Percentiles rank a stretch among this genome's conserved stretches.
These are phyloP conservation scores for Siniperca chuatsi DNA, from an alignment of 2,113 vertebrate species.

Conservation along the genomic window DNA sequence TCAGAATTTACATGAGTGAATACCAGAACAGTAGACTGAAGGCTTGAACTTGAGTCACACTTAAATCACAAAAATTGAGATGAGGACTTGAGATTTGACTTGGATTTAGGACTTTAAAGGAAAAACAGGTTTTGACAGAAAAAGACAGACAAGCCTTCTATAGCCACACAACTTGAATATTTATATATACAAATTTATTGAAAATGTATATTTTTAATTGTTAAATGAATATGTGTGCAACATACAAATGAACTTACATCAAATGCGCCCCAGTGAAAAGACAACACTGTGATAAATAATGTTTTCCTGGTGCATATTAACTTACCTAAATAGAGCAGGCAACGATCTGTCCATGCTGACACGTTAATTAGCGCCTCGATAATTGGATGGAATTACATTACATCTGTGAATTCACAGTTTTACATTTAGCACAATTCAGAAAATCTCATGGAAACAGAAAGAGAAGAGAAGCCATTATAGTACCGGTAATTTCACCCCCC, in stretches of 20 bases:
- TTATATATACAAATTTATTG: too few relatives aligned
- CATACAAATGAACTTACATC: neutral
- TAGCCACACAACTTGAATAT: too few relatives aligned
- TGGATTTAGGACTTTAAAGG: neutral
- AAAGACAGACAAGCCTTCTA: too few relatives aligned
- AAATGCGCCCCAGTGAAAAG: neutral
- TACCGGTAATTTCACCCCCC: too few relatives aligned
- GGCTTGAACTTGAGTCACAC: neutral
- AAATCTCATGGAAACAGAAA: neutral
- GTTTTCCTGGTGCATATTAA: neutral
- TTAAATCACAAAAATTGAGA: too few relatives aligned
- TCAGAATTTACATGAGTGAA: neutral
- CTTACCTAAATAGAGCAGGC: conserved; percentile 8
- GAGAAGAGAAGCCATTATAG: too few relatives aligned
- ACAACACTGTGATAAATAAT: neutral
- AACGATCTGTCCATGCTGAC: neutral
- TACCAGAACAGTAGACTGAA: neutral
- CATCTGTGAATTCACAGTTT: conserved; percentile 16
- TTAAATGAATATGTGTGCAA: neutral
- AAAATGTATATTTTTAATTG: too few relatives aligned
- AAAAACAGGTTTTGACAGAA: too few relatives aligned
- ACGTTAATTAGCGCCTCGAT: conserved; percentile 27
- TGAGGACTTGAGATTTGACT: neutral
- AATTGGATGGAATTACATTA: conserved; percentile 22
- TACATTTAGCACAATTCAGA: neutral